Conservation (phyloP, 1,140 invertebrate species). For the Eupristina koningsbergeri region DNA sequence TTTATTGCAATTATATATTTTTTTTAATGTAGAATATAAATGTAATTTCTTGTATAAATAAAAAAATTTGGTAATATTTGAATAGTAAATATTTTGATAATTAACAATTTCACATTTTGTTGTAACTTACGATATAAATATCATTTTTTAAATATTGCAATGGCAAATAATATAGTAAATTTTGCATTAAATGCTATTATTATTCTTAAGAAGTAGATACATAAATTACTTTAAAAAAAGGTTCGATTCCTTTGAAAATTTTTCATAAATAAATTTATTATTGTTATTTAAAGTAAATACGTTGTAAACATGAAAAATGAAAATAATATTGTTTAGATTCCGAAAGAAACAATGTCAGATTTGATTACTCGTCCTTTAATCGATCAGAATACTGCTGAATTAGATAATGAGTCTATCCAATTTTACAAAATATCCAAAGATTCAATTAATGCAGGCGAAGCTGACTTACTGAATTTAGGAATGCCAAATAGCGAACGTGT, state of each 20-base stretch:
- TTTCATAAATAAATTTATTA: not conserved
- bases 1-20: not conserved
- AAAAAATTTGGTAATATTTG: no score
- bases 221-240: no score
- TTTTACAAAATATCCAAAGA: not conserved
- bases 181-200: no score
- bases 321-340: slow-evolving; percentile 36
- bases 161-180: no score
- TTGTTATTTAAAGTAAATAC: not conserved
- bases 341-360: slow-evolving; percentile 20
- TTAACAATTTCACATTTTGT: no score
- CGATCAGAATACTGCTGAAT: not conserved
- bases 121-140: no score
- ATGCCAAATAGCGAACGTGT: slow-evolving; percentile 47
- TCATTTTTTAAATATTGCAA: no score
- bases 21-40: not conserved
- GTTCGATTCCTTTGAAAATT: no score
- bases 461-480: slow-evolving; percentile 71
- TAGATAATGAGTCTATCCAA: not conserved
- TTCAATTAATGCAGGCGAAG: slow-evolving; percentile 58
- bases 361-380: slow-evolving; percentile 3
- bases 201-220: no score
- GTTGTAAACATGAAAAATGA: not conserved
- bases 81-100: no score
- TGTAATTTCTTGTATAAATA: not conserved